Percentiles rank a stretch among this genome's conserved stretches.
phyloP scores from a whole-genome alignment of 2,888 invertebrate species.

The Acheta domesticus region DNA sequence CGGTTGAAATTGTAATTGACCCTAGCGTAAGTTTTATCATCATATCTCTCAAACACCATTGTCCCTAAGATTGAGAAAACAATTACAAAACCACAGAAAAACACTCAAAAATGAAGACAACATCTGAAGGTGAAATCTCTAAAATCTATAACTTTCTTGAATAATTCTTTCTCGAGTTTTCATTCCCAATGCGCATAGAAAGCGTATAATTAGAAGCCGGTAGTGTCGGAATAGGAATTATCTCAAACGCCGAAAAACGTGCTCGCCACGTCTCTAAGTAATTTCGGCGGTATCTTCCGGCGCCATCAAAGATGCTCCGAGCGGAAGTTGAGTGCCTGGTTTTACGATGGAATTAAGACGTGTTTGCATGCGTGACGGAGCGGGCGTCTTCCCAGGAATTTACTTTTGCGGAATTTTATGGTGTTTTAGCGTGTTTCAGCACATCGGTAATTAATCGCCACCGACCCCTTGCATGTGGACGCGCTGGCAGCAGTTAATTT shows the following conservation, averaged over 20 bases:
- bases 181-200: not conserved
- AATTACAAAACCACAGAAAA: too few species aligned
- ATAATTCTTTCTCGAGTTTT: too few species aligned
- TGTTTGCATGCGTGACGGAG: conserved; percentile 18
- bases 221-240: not conserved
- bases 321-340: not conserved
- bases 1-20: too few species aligned
- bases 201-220: not conserved
- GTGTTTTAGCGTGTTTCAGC: not conserved
- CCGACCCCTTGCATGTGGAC: not conserved
- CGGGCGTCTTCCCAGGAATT: not conserved
- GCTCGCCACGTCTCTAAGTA: not conserved
- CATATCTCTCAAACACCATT: too few species aligned
- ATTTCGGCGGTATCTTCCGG: not conserved
- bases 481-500: not conserved
- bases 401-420: conserved; percentile 7
- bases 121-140: too few species aligned
- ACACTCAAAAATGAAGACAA: too few species aligned
- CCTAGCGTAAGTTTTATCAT: too few species aligned
- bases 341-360: not conserved
- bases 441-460: conserved; percentile 7
- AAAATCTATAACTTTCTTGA: too few species aligned
- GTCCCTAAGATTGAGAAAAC: too few species aligned
- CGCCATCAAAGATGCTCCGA: not conserved
- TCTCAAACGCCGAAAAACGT: conserved; percentile 11